A percentile compares a stretch with the other conserved stretches of the same genome.
phyloP scores from a whole-genome alignment of 2,888 invertebrate species.

The Polyploca ridens region DNA sequence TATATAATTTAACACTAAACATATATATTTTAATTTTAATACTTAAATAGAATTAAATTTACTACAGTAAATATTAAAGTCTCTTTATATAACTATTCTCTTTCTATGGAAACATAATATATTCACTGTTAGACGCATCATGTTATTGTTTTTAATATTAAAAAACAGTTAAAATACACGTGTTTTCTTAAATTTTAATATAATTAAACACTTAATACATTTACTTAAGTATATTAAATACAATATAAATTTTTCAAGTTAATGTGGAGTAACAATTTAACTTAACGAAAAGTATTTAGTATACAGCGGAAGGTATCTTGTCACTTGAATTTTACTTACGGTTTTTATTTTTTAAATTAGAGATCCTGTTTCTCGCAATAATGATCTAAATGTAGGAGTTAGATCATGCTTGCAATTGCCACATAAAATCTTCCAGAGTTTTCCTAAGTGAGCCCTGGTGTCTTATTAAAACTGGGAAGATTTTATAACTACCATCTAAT shows the following conservation, averaged over 20 bases:
- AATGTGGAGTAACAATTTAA: constrained; percentile 67
- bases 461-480: constrained; percentile 53
- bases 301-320: constrained; percentile 27
- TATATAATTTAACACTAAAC: constrained; percentile 25
- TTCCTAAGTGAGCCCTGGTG: constrained; percentile 69
- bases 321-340: constrained; percentile 17
- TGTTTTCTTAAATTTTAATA: constrained; percentile 37
- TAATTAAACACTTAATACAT: constrained; percentile 71
- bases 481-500: constrained; percentile 53
- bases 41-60: constrained; percentile 54
- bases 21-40: constrained; percentile 57
- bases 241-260: constrained; percentile 42
- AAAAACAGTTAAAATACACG: constrained; percentile 67
- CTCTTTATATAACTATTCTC: constrained; percentile 66
- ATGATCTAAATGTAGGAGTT: constrained; percentile 33
- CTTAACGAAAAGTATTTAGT: constrained; percentile 43
- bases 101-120: constrained; percentile 39
- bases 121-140: constrained; percentile 14
- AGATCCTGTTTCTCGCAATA: constrained; percentile 41
- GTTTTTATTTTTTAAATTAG: constrained; percentile 19
- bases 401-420: constrained; percentile 36
- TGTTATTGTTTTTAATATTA: constrained; percentile 50
- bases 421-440: constrained; percentile 62
- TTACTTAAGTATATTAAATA: constrained; percentile 57
- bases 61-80: constrained; percentile 63